Conservation (phyloP, 2,888 invertebrate genomes). For the Drosophila dives region DNA sequence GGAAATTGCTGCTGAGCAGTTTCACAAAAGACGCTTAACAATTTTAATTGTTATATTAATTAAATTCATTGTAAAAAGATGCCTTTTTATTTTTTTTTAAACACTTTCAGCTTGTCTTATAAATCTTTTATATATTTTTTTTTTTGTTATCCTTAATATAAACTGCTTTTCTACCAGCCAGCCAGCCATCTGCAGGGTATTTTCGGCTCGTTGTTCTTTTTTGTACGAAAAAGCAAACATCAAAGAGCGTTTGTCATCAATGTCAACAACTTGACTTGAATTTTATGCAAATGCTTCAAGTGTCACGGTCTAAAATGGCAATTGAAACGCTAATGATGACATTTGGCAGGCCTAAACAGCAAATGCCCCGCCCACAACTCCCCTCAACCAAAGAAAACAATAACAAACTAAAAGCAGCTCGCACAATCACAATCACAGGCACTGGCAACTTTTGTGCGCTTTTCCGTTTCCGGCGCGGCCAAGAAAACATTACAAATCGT, state of each 20-base stretch:
- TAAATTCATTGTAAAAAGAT: not conserved
- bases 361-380: not conserved
- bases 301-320: constrained; percentile 79
- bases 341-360: constrained; percentile 77
- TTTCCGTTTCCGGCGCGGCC: constrained; percentile 76
- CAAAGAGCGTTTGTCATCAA: constrained; percentile 61
- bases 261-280: constrained; percentile 73
- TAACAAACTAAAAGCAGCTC: constrained; percentile 73
- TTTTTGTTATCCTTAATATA: too few relatives aligned
- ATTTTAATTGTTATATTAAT: too few relatives aligned
- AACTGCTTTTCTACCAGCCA: not conserved
- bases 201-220: constrained; percentile 10
- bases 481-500: constrained; percentile 81
- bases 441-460: constrained; percentile 44
- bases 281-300: constrained; percentile 76
- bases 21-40: too few relatives aligned
- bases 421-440: constrained; percentile 23
- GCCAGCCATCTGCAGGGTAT: constrained; percentile 44
- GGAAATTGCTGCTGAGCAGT: not conserved
- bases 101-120: not conserved
- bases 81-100: too few relatives aligned
- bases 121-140: too few relatives aligned
- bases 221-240: constrained; percentile 53
- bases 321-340: constrained; percentile 82
- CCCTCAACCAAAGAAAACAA: constrained; percentile 55